Base-by-base conservation (phyloP, 2,888 invertebrate species). In the Lordiphosa fenestrarum region DNA sequence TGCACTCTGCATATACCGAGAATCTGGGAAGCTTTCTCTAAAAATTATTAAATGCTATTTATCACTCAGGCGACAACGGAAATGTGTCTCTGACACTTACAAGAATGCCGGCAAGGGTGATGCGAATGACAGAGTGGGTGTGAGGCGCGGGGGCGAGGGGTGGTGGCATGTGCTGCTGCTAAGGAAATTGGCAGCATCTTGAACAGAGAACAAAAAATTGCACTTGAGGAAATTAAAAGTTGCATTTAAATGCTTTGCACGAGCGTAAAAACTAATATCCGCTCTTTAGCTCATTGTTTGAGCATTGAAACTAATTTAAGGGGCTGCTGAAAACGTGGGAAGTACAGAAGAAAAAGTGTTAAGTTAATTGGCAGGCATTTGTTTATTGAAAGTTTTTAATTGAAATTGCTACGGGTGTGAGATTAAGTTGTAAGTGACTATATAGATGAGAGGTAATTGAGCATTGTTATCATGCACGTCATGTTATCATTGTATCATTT, bases 211-310 rank as follows among this genome's bases (percentile, higher is more conserved):
- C 47, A 51, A 41, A 19, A 52, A 44, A 70, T 25, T 74, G 69
- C 73, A 77, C 59, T 73, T 58, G 54, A 72, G 82, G 75, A 77
- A 77, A 81, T 78, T 68, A 81, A 72, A 78, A 74, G 21, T 62
- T 74, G 64, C 61, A 76, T 77, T 76, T 56, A 70, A 81, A 74
- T 77, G 78, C 78, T 64, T 49, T 55, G 72, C 82, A 81, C 82
- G 76, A 70, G 71, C 72, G 65, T 74, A 62, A 77, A 72, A 81
- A 68, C 72, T 81, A 77, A 77, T 77, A 77, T 77, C 76, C 76
- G 82, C 58, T 69, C 49, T 46, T 55, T n/a, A 46, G 57, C 19
- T 15, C 37, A 57, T 61, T 67, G 63, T 69, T 30, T 50, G 40
- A 37, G n/a, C 33, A 15, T n/a, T 36, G 48, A 49, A 49, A 39